Evolutionary conservation across 2,797 vertebrate species (phyloP), one percentile per base, ranked within the genome.

Genomic region (Sebastes minor): DNA sequence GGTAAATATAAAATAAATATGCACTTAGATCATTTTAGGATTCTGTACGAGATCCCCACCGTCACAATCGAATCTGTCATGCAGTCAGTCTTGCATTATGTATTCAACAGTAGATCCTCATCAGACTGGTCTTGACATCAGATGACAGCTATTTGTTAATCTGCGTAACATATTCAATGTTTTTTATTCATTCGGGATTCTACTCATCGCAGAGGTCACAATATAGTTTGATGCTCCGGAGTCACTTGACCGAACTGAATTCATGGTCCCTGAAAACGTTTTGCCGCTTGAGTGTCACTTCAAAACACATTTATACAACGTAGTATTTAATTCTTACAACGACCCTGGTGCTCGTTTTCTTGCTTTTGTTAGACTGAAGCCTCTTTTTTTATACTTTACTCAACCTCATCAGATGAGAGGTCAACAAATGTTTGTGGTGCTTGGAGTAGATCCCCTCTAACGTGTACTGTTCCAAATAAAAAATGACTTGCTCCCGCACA

Each of bases 81-180:
- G 53, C 38, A 56, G 12, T 53, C 5, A 0, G 23, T 76, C 46
- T 38, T 53, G 53, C 30, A 18, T 82, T 55, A 35, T 55, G n/a
- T 23, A 81, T 69, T 78, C 25, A 61, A 59, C 42, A 64, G 22
- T n/a, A 60, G 68, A 53, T 80, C 76, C 35, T 75, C 62, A 69
- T 68, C 62, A 61, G 52, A n/a, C 53, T 32, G 28, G 27, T 32
- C 59, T n/a, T 53, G 70, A 55, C 59, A 52, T 5, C 7, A 23
- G 30, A 52, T 65, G 63, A 53, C 53, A 32, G 49, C 22, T 49
- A 52, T 78, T 76, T 78, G 23, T 82, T 74, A 12, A 78, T 64
- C 10, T 46, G 5, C 3, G 6, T 66, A n/a, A 52, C 13, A 56
- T 35, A 57, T 70, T 25, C 23, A 64, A 20, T 66, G 33, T 72